phyloP scores from a whole-genome alignment of 2,888 invertebrate genomes.

The Peribatodes rhomboidaria region DNA sequence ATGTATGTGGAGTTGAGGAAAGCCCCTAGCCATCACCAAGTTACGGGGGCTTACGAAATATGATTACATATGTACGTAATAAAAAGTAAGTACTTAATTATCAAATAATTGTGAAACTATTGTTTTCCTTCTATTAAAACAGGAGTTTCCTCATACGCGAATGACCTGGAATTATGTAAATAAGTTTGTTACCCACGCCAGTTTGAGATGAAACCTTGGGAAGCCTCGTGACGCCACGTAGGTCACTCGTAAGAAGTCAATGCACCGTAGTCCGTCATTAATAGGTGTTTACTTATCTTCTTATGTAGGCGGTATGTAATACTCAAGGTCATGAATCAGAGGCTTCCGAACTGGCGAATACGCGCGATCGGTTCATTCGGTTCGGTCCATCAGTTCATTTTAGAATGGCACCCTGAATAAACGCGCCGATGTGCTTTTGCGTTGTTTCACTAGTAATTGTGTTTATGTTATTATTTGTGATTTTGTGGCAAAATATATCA shows the following conservation, averaged over 20 bases:
- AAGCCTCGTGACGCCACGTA: slow-evolving; percentile 29
- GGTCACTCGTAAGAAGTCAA: slow-evolving; percentile 35
- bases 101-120: background rate
- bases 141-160: slow-evolving; percentile 2
- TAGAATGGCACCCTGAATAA: background rate
- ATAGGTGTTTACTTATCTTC: slow-evolving; percentile 61
- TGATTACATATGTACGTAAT: background rate
- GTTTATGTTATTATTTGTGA: slow-evolving; percentile 13
- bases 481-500: background rate
- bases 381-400: slow-evolving; percentile 11
- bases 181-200: slow-evolving; percentile 10
- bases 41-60: slow-evolving; percentile 3
- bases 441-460: slow-evolving; percentile 4
- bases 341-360: slow-evolving; percentile 8
- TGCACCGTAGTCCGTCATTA: slow-evolving; percentile 22
- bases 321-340: slow-evolving; percentile 65
- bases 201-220: slow-evolving; percentile 9
- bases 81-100: background rate
- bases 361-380: background rate
- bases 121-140: slow-evolving; percentile 2
- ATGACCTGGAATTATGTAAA: slow-evolving; percentile 6
- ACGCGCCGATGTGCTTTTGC: slow-evolving; percentile 7
- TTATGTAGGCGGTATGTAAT: slow-evolving; percentile 76
- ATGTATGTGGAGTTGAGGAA: too few relatives aligned
- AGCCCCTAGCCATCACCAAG: background rate